Evolutionary conservation across 2,113 vertebrate species (phyloP).

Genomic region (Donacobius atricapilla): DNA sequence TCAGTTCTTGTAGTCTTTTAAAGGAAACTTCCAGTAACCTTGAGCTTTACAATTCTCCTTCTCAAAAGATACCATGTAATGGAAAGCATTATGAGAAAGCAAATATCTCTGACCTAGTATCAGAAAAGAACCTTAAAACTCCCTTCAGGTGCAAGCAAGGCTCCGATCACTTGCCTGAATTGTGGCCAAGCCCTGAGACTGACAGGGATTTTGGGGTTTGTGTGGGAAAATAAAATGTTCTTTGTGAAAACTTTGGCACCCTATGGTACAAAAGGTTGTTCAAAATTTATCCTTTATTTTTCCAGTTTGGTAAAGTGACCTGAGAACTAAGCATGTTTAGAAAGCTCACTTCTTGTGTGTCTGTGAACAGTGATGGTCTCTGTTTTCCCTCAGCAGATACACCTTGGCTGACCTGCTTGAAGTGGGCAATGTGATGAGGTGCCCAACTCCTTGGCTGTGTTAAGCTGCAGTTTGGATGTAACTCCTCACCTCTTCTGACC

Average conservation of each 20-base stretch:
- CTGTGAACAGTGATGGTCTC: background rate
- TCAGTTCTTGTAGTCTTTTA: background rate
- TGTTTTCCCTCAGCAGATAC: background rate
- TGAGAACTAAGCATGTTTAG: background rate
- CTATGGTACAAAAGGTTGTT: background rate
- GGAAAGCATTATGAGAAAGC: background rate
- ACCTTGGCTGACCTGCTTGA: background rate
- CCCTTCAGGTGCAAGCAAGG: background rate
- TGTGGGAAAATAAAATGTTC: background rate
- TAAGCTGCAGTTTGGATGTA: background rate
- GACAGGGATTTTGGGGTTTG: background rate
- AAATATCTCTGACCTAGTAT: background rate
- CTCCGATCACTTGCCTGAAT: background rate
- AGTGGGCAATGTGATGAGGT: background rate
- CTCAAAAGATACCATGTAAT: background rate
- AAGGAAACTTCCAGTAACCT: background rate
- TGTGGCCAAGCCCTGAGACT: background rate
- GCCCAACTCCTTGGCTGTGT: background rate
- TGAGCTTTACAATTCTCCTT: background rate
- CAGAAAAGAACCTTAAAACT: background rate
- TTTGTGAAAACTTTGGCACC: background rate
- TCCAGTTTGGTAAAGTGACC: background rate
- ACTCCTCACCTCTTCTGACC: slow-evolving; percentile 4
- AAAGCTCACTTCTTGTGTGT: background rate
- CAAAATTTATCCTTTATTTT: background rate